These are phyloP conservation scores for Drymodes brunneopygia DNA, from an alignment of 2,113 vertebrate species.

Conservation along the genomic window DNA sequence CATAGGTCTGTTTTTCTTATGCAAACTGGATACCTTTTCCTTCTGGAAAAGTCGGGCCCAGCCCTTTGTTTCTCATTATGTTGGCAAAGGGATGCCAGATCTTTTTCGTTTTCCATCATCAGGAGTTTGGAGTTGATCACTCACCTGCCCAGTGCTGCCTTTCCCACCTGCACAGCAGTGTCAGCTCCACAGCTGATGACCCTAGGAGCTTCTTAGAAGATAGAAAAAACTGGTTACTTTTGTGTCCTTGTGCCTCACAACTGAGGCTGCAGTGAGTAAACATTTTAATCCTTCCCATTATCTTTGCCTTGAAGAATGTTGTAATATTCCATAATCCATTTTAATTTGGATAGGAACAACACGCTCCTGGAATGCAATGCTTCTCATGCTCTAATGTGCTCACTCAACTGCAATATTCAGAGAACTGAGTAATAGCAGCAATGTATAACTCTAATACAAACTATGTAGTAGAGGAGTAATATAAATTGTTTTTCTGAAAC, in stretches of 20 bases:
- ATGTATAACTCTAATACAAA: background rate
- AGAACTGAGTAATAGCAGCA: background rate
- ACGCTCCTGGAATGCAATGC: background rate
- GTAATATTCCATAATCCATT: background rate
- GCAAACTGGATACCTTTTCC: background rate
- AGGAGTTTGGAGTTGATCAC: background rate
- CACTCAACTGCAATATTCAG: background rate
- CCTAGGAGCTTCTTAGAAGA: background rate
- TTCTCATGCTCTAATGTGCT: background rate
- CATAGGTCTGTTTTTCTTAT: background rate
- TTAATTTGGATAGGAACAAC: background rate
- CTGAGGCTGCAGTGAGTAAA: background rate
- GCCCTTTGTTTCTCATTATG: background rate
- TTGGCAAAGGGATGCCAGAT: background rate
- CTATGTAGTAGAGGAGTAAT: background rate
- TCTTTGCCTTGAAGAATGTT: background rate
- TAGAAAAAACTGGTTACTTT: background rate
- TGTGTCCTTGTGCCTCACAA: background rate
- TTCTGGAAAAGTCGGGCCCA: background rate
- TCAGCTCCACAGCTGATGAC: background rate
- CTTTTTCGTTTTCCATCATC: background rate
- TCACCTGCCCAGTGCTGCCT: background rate
- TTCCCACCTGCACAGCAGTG: background rate
- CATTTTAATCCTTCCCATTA: background rate
- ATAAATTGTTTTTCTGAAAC: background rate